Conservation (phyloP, 92 coral and sea anemone genomes). For the Epizoanthus illoricatus region DNA sequence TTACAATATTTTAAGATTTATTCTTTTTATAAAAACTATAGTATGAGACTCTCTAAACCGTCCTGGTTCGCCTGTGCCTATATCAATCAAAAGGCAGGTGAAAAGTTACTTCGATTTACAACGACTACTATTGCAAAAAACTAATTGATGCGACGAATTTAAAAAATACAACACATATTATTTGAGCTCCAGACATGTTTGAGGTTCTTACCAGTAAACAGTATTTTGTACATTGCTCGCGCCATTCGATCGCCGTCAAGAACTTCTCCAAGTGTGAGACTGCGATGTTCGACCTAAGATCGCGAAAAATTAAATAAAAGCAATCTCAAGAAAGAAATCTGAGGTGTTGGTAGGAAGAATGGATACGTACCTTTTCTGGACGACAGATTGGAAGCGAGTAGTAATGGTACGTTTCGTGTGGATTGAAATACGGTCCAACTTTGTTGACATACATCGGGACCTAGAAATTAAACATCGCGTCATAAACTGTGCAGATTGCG, state of each 20-base stretch:
- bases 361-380: slow-evolving; percentile 76
- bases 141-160: too few relatives aligned
- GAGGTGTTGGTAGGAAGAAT: background rate
- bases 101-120: too few relatives aligned
- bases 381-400: slow-evolving; percentile 93
- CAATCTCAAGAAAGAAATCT: background rate
- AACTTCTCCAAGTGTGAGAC: slow-evolving; percentile 95
- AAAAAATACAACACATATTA: too few relatives aligned
- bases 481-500: background rate
- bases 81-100: too few relatives aligned
- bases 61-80: too few relatives aligned
- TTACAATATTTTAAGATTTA: too few relatives aligned
- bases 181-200: background rate
- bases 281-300: slow-evolving; percentile 91
- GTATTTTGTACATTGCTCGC: slow-evolving; percentile 81
- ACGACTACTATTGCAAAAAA: too few relatives aligned
- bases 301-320: background rate
- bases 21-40: too few relatives aligned
- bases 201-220: slow-evolving; percentile 62
- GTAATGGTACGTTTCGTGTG: slow-evolving; percentile 94
- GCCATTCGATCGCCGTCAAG: slow-evolving; percentile 98
- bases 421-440: slow-evolving; percentile 99
- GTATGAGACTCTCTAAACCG: too few relatives aligned
- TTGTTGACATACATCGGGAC: slow-evolving; percentile 91
- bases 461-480: slow-evolving; percentile 38